phyloP scores from a whole-genome alignment of 2,797 vertebrate genomes.

The Eulemur mongoz region DNA sequence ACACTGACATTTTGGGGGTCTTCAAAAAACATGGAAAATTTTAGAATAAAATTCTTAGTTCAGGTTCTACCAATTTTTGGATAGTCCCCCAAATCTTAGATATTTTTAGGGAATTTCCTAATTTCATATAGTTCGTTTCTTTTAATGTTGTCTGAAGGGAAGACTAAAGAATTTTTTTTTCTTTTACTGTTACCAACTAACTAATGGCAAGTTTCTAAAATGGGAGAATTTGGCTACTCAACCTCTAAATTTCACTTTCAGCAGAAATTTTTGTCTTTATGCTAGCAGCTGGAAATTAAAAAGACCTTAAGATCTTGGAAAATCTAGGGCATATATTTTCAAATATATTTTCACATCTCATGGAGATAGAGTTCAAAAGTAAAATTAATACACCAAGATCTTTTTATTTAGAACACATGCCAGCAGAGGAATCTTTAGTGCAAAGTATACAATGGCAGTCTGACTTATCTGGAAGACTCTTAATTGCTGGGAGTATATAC shows the following conservation, averaged over 20 bases:
- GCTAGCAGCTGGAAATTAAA: not conserved
- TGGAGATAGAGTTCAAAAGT: not conserved
- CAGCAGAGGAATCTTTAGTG: not conserved
- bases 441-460: not conserved
- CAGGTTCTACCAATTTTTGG: not conserved
- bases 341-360: not conserved
- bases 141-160: not conserved
- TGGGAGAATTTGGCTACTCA: conserved; percentile 15
- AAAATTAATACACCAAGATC: not conserved
- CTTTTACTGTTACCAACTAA: not conserved
- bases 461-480: not conserved
- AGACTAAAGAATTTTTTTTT: not conserved
- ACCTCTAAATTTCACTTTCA: conserved; percentile 3
- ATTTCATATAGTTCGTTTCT: not conserved
- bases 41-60: conserved; percentile 1
- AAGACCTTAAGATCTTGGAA: not conserved
- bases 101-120: not conserved
- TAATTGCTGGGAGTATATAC: not conserved
- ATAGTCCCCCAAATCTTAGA: not conserved
- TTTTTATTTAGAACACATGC: not conserved
- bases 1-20: not conserved
- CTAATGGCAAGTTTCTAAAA: conserved; percentile 37
- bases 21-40: conserved; percentile 17
- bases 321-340: not conserved
- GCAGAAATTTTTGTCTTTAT: not conserved